Base-by-base conservation (phyloP, 2,888 invertebrate genomes). In the Hololepta plana region DNA sequence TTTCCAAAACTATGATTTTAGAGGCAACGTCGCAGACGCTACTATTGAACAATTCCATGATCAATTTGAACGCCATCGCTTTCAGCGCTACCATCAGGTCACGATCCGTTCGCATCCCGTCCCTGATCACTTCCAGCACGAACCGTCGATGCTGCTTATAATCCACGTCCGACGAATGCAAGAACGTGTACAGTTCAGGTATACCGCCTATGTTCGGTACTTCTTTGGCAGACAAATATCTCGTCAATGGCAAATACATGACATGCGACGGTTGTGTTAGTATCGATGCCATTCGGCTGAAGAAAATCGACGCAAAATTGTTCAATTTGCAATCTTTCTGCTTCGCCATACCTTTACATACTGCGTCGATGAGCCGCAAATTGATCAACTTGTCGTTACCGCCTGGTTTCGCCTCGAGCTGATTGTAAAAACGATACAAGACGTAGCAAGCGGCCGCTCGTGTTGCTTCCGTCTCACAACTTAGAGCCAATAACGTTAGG, bases 111-210 rank as follows among this genome's bases (percentile, higher is more conserved):
- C 73, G 71, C 19, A 84, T 60, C 2, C 90, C 87, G 39, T 84
- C 73, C 9, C 62, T 57, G 15, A 91, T 61, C 5, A 85, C 54
- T 38, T 74, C 65, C 6, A 91, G 55, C 16, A 88, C 72, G 72
- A 90, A 93, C 13, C 60, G 55, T 22, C 81, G 61, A 40, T 82
- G 73, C 1, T 65, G 62, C 11, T 64, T 60, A 27, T 67, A 62
- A 38, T 75, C 67, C 0, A 80, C 60, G 29, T 80, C 76, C 6
- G 73, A 64, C 33, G 80, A 84, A 45, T 82, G 76, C 44, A 90
- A 75, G 17, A 90, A 65, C 26, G 76, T 73, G 32, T 84, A 70
- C 43, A 90, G 74, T 47, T 91, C 90, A 1, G 91, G 91, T n/a
- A 91, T 73, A 3, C 71, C 64, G 8, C 67, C 62, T 9, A 88